Evolutionary conservation across 1,140 invertebrate species (phyloP).

Genomic region (Apis florea): DNA sequence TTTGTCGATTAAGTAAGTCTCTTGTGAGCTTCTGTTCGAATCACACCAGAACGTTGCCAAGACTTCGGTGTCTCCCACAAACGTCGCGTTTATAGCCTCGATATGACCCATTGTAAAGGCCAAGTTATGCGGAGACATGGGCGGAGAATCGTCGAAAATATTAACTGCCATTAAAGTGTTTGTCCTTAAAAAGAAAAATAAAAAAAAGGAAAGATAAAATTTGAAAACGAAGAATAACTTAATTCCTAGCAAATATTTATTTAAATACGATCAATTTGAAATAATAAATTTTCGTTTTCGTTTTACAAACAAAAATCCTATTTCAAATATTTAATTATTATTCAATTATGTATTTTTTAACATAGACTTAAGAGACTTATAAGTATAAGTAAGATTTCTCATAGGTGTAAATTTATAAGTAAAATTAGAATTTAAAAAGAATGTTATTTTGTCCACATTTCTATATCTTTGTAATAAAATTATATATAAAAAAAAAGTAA

Average conservation of each 20-base stretch:
- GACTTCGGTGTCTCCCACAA: slow-evolving; percentile 18
- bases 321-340: no score
- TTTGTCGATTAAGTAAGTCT: slow-evolving; percentile 81
- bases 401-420: no score
- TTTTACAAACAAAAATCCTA: no score
- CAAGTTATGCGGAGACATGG: slow-evolving; percentile 85
- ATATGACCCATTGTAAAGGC: slow-evolving; percentile 84
- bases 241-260: not conserved
- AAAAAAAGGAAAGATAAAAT: not conserved
- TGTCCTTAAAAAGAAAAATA: slow-evolving; percentile 55
- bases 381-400: no score
- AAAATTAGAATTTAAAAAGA: no score
- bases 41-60: slow-evolving; percentile 82
- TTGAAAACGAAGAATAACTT: not conserved
- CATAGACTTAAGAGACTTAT: no score
- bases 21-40: slow-evolving; percentile 79
- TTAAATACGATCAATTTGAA: no score
- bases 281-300: no score
- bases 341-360: no score
- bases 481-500: no score
- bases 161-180: slow-evolving; percentile 73
- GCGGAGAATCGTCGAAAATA: slow-evolving; percentile 81
- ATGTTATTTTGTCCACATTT: no score
- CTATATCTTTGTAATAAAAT: no score
- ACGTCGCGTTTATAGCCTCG: slow-evolving; percentile 45